Base-by-base conservation (phyloP, 2,888 invertebrate species). In the Unio delphinus region DNA sequence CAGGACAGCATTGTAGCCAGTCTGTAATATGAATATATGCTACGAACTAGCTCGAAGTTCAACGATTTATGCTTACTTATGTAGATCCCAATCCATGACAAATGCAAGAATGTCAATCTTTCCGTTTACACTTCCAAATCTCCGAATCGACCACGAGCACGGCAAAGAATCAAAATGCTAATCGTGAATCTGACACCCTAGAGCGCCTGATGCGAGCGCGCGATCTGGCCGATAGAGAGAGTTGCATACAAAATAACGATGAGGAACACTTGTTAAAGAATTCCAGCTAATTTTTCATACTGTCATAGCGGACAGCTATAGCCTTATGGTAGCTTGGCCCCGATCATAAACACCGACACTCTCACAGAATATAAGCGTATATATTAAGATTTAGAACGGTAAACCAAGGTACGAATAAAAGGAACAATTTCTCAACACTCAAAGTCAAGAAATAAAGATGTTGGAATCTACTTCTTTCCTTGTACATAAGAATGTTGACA, bases 221-320 rank as follows among this genome's bases (percentile, higher is more conserved):
- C 34, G 54, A 20, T 20, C n/a, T 34, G 45, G 34, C 45, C 20
- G 63, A 63, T 61, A 59, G 54, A 56, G 30, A 60, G 23, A 59
- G 66, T 66, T 70, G 69, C 69, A 56, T 66, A 59, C 58, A 23
- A 66, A 62, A 62, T 58, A 62, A 62, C 28, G 62, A 45, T 45
- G 61, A 23, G 72, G 70, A 68, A 70, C 64, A 70, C 63, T 72
- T 73, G 70, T 67, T 68, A 18, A 70, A 67, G 65, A 67, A 72
- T 72, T 70, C 64, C 60, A 67, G 68, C 64, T 67, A 64, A 76
- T 76, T 76, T 74, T 66, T 76, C 76, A 76, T 65, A 55, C 70
- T 76, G 76, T 76, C 76, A 76, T 63, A 65, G 23, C 59, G 65
- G 74, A 65, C 76, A 76, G 30, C 54, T 61, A 28, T 23, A 45